These are phyloP conservation scores for Amphipoea lucens DNA, from an alignment of 2,888 invertebrate genomes.

Conservation along the genomic window DNA sequence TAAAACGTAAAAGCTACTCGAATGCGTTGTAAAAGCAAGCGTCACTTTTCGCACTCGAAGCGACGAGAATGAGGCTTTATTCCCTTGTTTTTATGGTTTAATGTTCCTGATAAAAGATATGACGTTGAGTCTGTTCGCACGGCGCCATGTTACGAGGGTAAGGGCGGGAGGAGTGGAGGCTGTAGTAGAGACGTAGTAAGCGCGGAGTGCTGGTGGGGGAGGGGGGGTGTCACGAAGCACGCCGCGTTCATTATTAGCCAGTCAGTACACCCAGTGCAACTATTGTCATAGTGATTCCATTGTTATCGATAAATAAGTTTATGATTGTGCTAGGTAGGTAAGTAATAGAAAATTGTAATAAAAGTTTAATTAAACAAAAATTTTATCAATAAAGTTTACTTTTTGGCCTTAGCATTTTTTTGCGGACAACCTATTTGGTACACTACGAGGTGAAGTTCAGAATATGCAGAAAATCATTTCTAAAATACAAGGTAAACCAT, in stretches of 20 bases:
- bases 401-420: not conserved
- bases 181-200: conserved; percentile 85
- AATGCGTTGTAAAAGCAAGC: conserved; percentile 69
- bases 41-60: conserved; percentile 22
- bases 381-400: not conserved
- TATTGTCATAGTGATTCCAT: conserved; percentile 4
- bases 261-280: conserved; percentile 67
- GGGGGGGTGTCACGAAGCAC: conserved; percentile 53
- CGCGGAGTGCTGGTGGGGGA: conserved; percentile 67
- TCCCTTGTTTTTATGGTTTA: conserved; percentile 25
- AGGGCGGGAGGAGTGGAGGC: conserved; percentile 76
- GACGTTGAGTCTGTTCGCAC: conserved; percentile 34
- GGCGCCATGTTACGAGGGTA: conserved; percentile 73
- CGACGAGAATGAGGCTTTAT: conserved; percentile 37
- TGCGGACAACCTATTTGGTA: not conserved
- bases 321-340: not conserved
- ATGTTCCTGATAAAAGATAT: conserved; percentile 25
- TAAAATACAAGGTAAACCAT: not conserved
- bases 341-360: not conserved
- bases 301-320: conserved; percentile 31
- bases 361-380: not conserved
- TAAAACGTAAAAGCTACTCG: conserved; percentile 76
- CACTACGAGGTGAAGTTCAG: not conserved
- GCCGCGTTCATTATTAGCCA: conserved; percentile 81
- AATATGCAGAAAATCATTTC: not conserved